A percentile compares a stretch with the other conserved stretches of the same genome.
These are phyloP conservation scores for Eonycteris spelaea DNA, from an alignment of 2,113 vertebrate species.

Conservation along the genomic window DNA sequence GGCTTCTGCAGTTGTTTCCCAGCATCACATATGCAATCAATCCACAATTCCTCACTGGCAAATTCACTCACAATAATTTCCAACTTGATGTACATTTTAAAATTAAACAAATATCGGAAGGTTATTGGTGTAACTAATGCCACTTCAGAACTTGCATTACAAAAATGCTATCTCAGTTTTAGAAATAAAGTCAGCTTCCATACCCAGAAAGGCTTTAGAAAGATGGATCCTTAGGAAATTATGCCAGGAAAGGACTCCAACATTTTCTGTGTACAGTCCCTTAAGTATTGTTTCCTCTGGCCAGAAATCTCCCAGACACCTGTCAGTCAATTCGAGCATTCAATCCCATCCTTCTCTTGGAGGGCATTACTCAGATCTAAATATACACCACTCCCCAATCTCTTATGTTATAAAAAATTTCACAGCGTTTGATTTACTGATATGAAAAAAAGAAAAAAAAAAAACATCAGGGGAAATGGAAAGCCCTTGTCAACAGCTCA, in stretches of 20 bases:
- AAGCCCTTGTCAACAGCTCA: background rate
- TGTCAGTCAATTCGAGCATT: background rate
- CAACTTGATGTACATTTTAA: background rate
- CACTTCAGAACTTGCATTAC: background rate
- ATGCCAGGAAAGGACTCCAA: background rate
- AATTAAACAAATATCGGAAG: background rate
- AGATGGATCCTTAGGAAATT: background rate
- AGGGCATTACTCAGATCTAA: constrained; percentile 1
- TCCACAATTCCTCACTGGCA: background rate
- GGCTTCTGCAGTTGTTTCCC: constrained; percentile 11
- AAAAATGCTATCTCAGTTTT: background rate
- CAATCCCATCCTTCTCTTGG: background rate
- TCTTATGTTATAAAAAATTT: background rate
- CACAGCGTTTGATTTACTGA: background rate
- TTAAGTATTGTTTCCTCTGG: background rate
- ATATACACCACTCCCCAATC: background rate
- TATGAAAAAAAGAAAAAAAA: background rate
- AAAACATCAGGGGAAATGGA: background rate
- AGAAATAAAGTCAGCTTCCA: background rate
- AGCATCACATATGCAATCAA: background rate
- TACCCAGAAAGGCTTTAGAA: background rate
- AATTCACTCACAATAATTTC: background rate
- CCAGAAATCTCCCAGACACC: background rate
- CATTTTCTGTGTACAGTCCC: rapidly evolving
- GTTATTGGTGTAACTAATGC: background rate